These are phyloP conservation scores for Pipistrellus kuhlii DNA, from an alignment of 2,797 vertebrate species.

Conservation along the genomic window DNA sequence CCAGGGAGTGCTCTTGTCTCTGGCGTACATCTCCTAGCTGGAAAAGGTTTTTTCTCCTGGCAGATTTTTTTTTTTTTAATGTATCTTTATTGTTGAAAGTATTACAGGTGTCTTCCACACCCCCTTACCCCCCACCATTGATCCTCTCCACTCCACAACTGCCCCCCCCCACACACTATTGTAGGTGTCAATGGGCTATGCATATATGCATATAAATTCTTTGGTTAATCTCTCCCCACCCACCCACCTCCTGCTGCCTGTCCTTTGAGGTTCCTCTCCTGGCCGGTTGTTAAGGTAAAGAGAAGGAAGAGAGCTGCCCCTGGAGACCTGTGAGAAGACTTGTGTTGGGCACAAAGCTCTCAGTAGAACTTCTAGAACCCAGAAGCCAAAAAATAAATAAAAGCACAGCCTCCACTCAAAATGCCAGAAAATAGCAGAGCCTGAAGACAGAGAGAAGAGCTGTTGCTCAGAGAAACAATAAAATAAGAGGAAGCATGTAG, in stretches of 20 bases:
- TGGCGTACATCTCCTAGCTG: constrained; percentile 30
- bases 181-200: no score
- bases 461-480: background rate
- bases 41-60: background rate
- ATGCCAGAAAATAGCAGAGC: constrained; percentile 4
- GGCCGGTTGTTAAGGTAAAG: constrained; percentile 37
- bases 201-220: no score
- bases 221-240: no score
- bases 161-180: no score
- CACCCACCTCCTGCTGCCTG: no score
- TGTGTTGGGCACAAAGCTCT: constrained; percentile 10
- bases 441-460: background rate
- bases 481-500: background rate
- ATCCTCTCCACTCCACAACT: no score
- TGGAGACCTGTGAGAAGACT: background rate
- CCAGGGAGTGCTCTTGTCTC: constrained; percentile 68
- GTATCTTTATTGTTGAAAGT: no score
- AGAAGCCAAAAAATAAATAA: background rate
- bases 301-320: background rate
- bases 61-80: background rate
- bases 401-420: constrained; percentile 1
- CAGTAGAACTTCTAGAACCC: constrained; percentile 33
- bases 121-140: no score
- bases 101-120: no score
- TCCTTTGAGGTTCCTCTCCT: background rate